Base-by-base conservation (phyloP, 2,888 invertebrate genomes). In the Epistrophe eligans region DNA sequence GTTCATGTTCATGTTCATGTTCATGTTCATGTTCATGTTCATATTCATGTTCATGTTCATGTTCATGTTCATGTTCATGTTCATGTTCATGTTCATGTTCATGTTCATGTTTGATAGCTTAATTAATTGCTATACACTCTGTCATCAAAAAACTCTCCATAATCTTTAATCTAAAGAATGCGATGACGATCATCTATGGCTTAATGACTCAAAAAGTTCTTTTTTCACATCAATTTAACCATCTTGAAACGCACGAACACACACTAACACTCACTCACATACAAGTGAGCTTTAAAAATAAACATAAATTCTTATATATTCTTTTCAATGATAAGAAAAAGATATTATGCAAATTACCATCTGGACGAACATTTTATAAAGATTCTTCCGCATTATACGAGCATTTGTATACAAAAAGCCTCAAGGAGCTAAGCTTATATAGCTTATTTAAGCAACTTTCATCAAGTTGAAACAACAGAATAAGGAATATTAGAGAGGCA, bases 331-430 rank as follows among this genome's bases (percentile, higher is more conserved):
- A 76, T 79, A 87, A 83, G 76, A 72, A 71, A 76, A 76, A 48
- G 76, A 55, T 72, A 83, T 87, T 87, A 87, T 87, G 87, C 87
- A 87, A 87, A 87, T 87, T 66, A 87, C 87, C 82, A 87, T 87
- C 87, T 87, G 87, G 82, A 76, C 82, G 82, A 82, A 79, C 71
- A 83, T 79, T 83, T 72, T 66, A 40, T 40, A 72, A 71, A 71
- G 62, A 55, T 43, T 17, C 35, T 64, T 58, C 17, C 40, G 19
- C 28, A 57, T 70, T 50, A 40, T 55, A 40, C 17, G 0, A n/a
- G 19, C 38, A 60, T 60, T 60, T 82, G 77, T 84, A 70, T 83
- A 62, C 52, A 72, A 50, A 71, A 35, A n/a, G 8, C 35, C 35
- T 35, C 40, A 24, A 73, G 48, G 17, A 73, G 9, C 45, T 77